Conservation (phyloP, 2,113 vertebrate species). For the Mesocricetus auratus region DNA sequence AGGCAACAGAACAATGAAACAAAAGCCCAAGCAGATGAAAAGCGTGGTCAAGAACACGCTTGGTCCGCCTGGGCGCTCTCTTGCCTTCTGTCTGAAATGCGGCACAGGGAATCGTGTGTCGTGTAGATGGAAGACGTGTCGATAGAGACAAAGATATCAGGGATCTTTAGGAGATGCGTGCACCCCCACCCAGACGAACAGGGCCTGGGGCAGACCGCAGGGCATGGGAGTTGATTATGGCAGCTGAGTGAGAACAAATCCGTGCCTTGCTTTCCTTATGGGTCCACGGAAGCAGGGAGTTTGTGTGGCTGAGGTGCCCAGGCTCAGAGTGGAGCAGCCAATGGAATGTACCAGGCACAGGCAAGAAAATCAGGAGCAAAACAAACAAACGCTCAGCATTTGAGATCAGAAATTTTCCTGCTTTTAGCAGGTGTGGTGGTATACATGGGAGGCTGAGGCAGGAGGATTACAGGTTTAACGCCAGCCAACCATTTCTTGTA, state of each 20-base stretch:
- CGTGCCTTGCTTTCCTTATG: not conserved
- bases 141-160: not conserved
- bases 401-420: not conserved
- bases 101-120: fast-evolving
- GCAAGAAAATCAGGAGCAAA: not conserved
- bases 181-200: not conserved
- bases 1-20: conserved; percentile 20
- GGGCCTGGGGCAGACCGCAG: not conserved
- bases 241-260: not conserved
- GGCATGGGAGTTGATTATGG: not conserved
- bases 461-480: not conserved
- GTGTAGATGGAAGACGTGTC: too few relatives aligned
- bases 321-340: not conserved
- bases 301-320: not conserved
- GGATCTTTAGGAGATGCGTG: too few relatives aligned
- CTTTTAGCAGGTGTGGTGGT: not conserved
- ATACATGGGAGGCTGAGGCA: not conserved
- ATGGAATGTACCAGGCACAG: too few relatives aligned
- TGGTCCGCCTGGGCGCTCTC: not conserved
- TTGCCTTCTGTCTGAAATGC: not conserved
- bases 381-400: not conserved
- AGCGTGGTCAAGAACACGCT: not conserved
- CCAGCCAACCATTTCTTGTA: not conserved
- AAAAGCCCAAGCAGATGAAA: conserved; percentile 12
- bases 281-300: not conserved